Conservation (phyloP, 2,888 invertebrate species). For the Drosophila borborema region DNA sequence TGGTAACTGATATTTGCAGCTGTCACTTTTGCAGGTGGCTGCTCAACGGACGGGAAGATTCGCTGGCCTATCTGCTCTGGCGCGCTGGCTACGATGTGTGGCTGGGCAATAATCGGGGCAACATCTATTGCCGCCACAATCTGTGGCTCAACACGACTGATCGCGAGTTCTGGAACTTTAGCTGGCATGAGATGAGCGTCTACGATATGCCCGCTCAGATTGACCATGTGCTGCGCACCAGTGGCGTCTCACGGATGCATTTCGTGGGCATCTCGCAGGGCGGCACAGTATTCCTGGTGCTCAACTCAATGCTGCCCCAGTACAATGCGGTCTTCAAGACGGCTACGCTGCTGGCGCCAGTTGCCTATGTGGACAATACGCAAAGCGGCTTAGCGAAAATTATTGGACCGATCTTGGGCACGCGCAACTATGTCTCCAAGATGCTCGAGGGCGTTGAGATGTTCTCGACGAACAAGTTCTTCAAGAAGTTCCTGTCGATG, state of each 20-base stretch:
- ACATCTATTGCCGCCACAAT: slow-evolving; percentile 82
- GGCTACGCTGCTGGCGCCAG: slow-evolving; percentile 82
- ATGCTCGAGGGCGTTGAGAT: slow-evolving; percentile 83
- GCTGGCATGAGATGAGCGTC: slow-evolving; percentile 84
- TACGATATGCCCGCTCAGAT: slow-evolving; percentile 84
- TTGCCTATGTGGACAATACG: slow-evolving; percentile 83
- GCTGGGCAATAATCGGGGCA: slow-evolving; percentile 84
- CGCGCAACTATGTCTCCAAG: slow-evolving; percentile 82
- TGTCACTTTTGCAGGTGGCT: slow-evolving; percentile 68
- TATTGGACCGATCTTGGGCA: slow-evolving; percentile 87
- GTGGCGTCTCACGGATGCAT: slow-evolving; percentile 79
- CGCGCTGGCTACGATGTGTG: slow-evolving; percentile 84
- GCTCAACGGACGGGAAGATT: slow-evolving; percentile 82
- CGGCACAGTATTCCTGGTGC: slow-evolving; percentile 82
- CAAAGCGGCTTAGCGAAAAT: slow-evolving; percentile 86
- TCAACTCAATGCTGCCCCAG: slow-evolving; percentile 82
- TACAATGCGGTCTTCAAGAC: slow-evolving; percentile 83
- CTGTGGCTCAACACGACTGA: slow-evolving; percentile 84
- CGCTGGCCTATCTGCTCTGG: slow-evolving; percentile 83
- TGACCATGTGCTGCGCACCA: slow-evolving; percentile 79
- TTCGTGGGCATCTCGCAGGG: slow-evolving; percentile 84
- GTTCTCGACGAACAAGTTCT: slow-evolving; percentile 83
- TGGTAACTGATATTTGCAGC: slow-evolving; percentile 10
- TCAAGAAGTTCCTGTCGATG: slow-evolving; percentile 83
- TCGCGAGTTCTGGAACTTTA: slow-evolving; percentile 84